Conservation (phyloP, 2,797 vertebrate genomes). For the Anableps anableps region DNA sequence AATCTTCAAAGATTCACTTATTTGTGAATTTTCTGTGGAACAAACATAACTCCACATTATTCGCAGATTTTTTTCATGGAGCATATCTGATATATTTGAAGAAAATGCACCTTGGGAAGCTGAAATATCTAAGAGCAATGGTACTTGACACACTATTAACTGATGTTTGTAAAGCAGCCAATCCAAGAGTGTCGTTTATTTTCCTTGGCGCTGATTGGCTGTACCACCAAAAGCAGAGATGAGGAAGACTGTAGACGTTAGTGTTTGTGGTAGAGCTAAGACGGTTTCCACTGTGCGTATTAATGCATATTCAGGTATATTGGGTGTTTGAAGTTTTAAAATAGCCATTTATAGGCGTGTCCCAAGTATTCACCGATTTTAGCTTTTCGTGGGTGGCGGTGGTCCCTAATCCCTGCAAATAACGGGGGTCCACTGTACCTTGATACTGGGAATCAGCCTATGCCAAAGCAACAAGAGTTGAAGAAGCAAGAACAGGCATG, state of each 20-base stretch:
- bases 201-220: not conserved
- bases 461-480: not conserved
- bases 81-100: not conserved
- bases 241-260: not conserved
- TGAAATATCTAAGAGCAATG: not conserved
- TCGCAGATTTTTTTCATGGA: not conserved
- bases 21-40: not conserved
- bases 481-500: not conserved
- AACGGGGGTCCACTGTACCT: not conserved
- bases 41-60: not conserved
- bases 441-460: not conserved
- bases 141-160: not conserved
- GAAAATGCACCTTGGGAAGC: not conserved
- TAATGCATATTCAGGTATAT: not conserved
- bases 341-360: not conserved
- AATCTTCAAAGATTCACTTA: not conserved
- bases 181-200: not conserved
- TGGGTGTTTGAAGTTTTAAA: not conserved
- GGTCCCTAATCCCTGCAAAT: not conserved
- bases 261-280: not conserved
- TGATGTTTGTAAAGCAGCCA: not conserved
- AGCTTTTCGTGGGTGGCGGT: not conserved
- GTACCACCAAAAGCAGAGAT: not conserved
- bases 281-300: not conserved
- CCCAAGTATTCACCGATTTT: not conserved